phyloP scores from a whole-genome alignment of 2,888 invertebrate genomes.

The Drosophila mimetica region DNA sequence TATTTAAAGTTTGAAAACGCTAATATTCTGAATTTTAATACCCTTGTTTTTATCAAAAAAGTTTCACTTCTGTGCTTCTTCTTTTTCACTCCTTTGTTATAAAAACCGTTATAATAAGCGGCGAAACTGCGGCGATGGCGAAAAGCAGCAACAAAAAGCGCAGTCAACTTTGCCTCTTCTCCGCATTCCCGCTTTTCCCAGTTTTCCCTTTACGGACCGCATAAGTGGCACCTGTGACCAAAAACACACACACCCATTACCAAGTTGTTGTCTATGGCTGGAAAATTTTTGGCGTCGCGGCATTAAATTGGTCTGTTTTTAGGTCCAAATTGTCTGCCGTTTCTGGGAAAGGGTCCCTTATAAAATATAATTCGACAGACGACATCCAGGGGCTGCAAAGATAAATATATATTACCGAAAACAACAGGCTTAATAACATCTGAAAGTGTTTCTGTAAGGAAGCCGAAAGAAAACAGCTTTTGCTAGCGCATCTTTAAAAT shows the following conservation, averaged over 20 bases:
- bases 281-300: constrained; percentile 33
- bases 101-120: constrained; percentile 53
- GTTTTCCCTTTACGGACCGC: constrained; percentile 49
- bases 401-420: constrained; percentile 60
- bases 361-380: constrained; percentile 76
- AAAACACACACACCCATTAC: constrained; percentile 32
- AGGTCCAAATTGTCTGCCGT: constrained; percentile 31
- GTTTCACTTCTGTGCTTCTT: constrained; percentile 21
- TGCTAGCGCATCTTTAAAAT: too few species aligned
- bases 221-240: constrained; percentile 79
- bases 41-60: constrained; percentile 17
- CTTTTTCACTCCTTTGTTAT: constrained; percentile 37
- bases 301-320: constrained; percentile 42
- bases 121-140: constrained; percentile 33
- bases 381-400: constrained; percentile 56
- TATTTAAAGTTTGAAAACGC: neutral
- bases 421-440: constrained; percentile 30
- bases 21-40: neutral
- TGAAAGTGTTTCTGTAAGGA: constrained; percentile 43
- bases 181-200: neutral
- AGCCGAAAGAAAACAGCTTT: constrained; percentile 59
- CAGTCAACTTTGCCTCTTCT: constrained; percentile 32
- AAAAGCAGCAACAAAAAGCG: constrained; percentile 39
- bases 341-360: constrained; percentile 50
- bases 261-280: constrained; percentile 29